These are phyloP conservation scores for Dryoscopus gambensis DNA, from an alignment of 2,113 vertebrate species.

Conservation along the genomic window DNA sequence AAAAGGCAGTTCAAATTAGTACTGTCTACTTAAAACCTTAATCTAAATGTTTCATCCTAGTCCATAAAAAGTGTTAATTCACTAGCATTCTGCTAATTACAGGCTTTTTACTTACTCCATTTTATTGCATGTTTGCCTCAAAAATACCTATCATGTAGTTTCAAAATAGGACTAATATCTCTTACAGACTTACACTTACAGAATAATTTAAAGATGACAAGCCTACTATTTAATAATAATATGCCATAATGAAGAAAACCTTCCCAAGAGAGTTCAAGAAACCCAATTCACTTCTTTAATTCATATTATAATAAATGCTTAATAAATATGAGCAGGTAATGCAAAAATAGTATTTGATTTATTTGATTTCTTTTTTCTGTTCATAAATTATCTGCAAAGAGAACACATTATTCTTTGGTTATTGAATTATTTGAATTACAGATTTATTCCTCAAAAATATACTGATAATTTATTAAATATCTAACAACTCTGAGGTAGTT, in stretches of 20 bases:
- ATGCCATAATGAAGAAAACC: background rate
- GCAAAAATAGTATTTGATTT: constrained; percentile 3
- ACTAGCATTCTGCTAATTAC: background rate
- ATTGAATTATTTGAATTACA: constrained; percentile 36
- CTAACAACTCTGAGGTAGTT: background rate
- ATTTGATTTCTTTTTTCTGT: background rate
- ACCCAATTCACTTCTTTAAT: background rate
- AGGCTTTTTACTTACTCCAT: background rate
- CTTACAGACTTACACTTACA: background rate
- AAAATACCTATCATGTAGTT: background rate
- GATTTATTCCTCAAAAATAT: constrained; percentile 5
- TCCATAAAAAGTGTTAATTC: background rate
- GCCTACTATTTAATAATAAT: background rate
- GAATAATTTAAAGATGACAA: background rate
- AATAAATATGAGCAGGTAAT: background rate
- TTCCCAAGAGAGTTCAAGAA: background rate
- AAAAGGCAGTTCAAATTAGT: background rate
- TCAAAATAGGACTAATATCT: background rate
- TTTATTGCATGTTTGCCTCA: background rate
- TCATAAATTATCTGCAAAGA: constrained; percentile 14
- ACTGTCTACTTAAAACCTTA: background rate
- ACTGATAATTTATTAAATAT: background rate
- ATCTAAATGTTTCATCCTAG: background rate
- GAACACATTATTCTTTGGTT: background rate
- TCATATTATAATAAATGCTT: background rate